Conservation (phyloP, 2,888 invertebrate species). For the Allygus modestus region DNA sequence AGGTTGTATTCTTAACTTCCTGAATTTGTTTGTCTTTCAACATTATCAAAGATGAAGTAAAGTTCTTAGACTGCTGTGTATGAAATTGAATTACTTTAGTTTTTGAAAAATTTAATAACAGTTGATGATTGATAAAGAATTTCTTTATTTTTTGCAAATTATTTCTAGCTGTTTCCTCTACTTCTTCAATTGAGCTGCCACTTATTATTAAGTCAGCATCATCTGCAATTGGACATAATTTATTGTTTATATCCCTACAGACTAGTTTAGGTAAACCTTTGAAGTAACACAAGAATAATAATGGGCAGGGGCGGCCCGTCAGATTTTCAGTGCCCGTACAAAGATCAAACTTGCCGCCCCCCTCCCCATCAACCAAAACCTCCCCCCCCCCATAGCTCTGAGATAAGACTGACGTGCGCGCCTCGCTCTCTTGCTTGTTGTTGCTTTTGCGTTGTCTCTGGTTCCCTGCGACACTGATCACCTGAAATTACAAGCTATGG, state of each 20-base stretch:
- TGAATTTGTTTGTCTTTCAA: not conserved
- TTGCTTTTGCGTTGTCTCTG: too few relatives aligned
- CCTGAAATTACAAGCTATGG: too few relatives aligned
- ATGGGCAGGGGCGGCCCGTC: too few relatives aligned
- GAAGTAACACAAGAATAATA: too few relatives aligned
- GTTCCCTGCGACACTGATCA: too few relatives aligned
- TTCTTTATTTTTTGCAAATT: not conserved
- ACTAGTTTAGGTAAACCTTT: too few relatives aligned
- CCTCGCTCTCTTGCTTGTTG: too few relatives aligned
- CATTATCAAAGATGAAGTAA: not conserved
- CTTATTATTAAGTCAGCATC: not conserved
- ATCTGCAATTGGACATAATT: not conserved
- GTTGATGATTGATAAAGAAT: slow-evolving; percentile 9
- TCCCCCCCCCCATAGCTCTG: too few relatives aligned
- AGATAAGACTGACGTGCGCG: too few relatives aligned
- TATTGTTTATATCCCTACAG: not conserved
- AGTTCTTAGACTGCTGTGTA: not conserved
- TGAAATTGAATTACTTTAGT: not conserved
- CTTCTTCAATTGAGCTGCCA: not conserved
- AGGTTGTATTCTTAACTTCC: not conserved
- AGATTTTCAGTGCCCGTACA: too few relatives aligned
- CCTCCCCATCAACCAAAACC: too few relatives aligned
- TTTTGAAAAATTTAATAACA: slow-evolving; percentile 7
- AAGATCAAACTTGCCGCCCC: too few relatives aligned
- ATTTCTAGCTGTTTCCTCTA: not conserved